These are phyloP conservation scores for Lithophane semibrunnea DNA, from an alignment of 2,888 invertebrate species.

Conservation along the genomic window DNA sequence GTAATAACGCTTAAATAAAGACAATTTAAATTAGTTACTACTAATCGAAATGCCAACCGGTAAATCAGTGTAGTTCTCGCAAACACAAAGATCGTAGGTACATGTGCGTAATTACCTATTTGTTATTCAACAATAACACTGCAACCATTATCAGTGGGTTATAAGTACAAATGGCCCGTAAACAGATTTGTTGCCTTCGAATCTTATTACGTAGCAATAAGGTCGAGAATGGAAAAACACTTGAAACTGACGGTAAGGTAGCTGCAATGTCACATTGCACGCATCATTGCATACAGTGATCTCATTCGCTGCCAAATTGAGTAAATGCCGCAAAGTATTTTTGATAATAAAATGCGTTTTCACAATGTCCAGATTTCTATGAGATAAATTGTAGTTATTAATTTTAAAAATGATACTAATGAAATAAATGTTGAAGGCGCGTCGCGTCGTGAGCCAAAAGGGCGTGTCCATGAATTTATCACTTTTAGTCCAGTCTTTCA, in stretches of 20 bases:
- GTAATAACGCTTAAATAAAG: too few relatives aligned
- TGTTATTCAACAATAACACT: conserved; percentile 71
- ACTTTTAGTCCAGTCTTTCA: conserved; percentile 23
- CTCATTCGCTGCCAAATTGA: conserved; percentile 72
- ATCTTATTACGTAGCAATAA: conserved; percentile 56
- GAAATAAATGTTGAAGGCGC: conserved; percentile 9
- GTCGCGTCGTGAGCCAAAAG: conserved; percentile 34
- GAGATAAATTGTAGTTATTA: conserved; percentile 23
- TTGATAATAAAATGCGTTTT: conserved; percentile 38
- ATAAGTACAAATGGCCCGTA: conserved; percentile 68
- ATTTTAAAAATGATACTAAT: conserved; percentile 10
- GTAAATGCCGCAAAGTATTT: conserved; percentile 48
- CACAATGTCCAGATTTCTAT: conserved; percentile 14
- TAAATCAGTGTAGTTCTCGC: neutral
- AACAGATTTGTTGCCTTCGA: conserved; percentile 35
- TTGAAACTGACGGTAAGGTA: conserved; percentile 55
- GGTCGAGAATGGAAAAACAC: conserved; percentile 42
- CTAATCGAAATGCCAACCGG: too few relatives aligned
- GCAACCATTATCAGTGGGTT: conserved; percentile 72
- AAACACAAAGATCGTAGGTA: conserved; percentile 15
- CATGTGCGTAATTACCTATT: conserved; percentile 61
- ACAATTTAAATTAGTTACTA: too few relatives aligned
- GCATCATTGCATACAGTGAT: conserved; percentile 76
- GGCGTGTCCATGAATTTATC: conserved; percentile 41
- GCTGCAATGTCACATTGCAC: conserved; percentile 81